These are phyloP conservation scores for Stegana nigrithorax DNA, from an alignment of 2,888 invertebrate species.

Conservation along the genomic window DNA sequence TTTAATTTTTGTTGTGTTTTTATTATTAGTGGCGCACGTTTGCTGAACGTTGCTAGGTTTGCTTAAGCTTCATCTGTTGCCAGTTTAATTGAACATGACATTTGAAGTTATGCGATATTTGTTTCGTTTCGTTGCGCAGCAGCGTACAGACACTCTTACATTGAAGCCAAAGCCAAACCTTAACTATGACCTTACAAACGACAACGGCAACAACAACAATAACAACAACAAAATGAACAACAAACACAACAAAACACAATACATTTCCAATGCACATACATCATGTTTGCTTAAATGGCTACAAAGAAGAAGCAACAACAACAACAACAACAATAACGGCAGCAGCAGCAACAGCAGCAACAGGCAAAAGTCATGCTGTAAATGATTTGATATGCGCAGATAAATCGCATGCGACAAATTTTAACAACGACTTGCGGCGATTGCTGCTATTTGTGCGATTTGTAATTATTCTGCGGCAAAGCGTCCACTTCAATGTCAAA, in stretches of 20 bases:
- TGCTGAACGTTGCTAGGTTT: too few relatives aligned
- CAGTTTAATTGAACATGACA: conserved; percentile 52
- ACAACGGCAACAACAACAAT: background rate
- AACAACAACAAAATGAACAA: background rate
- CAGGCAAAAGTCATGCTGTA: too few relatives aligned
- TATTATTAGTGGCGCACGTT: too few relatives aligned
- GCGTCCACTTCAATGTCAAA: conserved; percentile 11
- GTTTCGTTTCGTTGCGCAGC: background rate
- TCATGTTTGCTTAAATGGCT: conserved; percentile 8
- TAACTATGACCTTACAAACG: conserved; percentile 5
- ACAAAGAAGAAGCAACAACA: background rate
- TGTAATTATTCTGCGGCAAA: too few relatives aligned
- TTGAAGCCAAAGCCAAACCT: background rate
- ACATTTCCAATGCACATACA: background rate
- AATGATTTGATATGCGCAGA: too few relatives aligned
- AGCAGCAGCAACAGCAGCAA: background rate
- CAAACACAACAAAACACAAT: background rate
- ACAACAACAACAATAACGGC: background rate
- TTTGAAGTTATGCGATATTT: conserved; percentile 40
- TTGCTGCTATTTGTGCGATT: background rate
- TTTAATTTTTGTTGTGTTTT: too few relatives aligned
- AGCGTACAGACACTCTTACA: too few relatives aligned
- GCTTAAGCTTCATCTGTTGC: too few relatives aligned
- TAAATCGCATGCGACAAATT: background rate
- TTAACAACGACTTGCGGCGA: background rate